phyloP scores from a whole-genome alignment of 2,113 vertebrate species.

The Edolisoma coerulescens region DNA sequence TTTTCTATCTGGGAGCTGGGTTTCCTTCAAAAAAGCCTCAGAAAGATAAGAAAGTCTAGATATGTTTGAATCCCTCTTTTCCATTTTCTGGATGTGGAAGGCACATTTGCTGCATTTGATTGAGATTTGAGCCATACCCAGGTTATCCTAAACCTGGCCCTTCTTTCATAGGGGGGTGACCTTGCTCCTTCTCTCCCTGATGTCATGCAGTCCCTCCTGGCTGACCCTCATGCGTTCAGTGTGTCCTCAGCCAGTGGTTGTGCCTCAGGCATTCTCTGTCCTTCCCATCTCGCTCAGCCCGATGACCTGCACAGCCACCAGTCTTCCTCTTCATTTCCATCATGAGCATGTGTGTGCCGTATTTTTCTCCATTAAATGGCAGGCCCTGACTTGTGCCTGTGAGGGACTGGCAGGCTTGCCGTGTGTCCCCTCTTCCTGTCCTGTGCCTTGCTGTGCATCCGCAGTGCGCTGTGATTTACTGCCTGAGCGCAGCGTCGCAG shows the following conservation, averaged over 20 bases:
- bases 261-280: background rate
- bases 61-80: background rate
- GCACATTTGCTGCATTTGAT: background rate
- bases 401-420: background rate
- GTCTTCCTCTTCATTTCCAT: background rate
- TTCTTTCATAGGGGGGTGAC: background rate
- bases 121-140: background rate
- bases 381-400: background rate
- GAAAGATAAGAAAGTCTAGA: background rate
- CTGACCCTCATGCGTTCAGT: background rate
- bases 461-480: background rate
- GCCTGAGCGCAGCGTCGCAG: accelerated
- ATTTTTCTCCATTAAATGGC: background rate
- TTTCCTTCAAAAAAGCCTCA: background rate
- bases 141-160: background rate
- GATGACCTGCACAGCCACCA: background rate
- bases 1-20: background rate
- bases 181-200: background rate
- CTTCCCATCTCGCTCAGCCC: background rate
- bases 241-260: background rate
- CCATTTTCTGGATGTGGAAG: background rate
- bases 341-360: background rate
- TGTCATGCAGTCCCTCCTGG: background rate
- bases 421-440: background rate
- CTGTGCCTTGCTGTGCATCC: background rate